A percentile compares a stretch with the other conserved stretches of the same genome.
These are phyloP conservation scores for Tretioscincus oriximinensis DNA, from an alignment of 2,113 vertebrate genomes.

Conservation along the genomic window DNA sequence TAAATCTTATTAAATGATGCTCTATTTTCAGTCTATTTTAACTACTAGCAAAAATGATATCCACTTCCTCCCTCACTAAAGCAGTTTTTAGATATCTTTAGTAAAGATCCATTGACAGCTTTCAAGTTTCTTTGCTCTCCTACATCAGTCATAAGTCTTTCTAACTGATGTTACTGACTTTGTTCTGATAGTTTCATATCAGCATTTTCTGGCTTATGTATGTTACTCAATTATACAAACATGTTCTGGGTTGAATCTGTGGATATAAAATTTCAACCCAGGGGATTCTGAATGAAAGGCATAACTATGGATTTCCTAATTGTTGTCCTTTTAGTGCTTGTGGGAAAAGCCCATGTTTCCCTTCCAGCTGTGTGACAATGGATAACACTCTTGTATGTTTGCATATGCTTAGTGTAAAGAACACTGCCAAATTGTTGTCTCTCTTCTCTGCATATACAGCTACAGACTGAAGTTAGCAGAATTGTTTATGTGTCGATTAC, in stretches of 20 bases:
- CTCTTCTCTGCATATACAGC: neutral
- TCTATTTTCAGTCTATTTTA: too few species aligned
- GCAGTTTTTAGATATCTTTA: too few species aligned
- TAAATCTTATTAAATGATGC: too few species aligned
- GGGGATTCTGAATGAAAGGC: conserved; percentile 58
- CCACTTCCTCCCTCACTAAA: too few species aligned
- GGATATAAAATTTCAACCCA: conserved; percentile 63
- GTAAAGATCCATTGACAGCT: too few species aligned
- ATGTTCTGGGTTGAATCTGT: conserved; percentile 60
- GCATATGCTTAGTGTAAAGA: conserved; percentile 53
- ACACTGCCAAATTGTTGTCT: conserved; percentile 23
- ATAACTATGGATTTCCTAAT: conserved; percentile 49
- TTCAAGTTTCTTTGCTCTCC: too few species aligned
- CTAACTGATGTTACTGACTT: conserved; percentile 36
- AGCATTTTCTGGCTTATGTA: conserved; percentile 50
- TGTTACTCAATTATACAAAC: conserved; percentile 50
- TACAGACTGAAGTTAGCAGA: conserved; percentile 40
- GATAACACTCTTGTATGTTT: conserved; percentile 64
- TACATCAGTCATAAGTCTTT: neutral
- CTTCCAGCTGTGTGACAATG: conserved; percentile 65
- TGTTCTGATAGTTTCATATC: conserved; percentile 65
- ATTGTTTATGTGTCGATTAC: neutral
- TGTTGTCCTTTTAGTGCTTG: conserved; percentile 41
- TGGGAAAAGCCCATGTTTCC: conserved; percentile 52
- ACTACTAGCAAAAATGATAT: too few species aligned